phyloP scores from a whole-genome alignment of 1,140 invertebrate genomes.

The Eurosta solidaginis region DNA sequence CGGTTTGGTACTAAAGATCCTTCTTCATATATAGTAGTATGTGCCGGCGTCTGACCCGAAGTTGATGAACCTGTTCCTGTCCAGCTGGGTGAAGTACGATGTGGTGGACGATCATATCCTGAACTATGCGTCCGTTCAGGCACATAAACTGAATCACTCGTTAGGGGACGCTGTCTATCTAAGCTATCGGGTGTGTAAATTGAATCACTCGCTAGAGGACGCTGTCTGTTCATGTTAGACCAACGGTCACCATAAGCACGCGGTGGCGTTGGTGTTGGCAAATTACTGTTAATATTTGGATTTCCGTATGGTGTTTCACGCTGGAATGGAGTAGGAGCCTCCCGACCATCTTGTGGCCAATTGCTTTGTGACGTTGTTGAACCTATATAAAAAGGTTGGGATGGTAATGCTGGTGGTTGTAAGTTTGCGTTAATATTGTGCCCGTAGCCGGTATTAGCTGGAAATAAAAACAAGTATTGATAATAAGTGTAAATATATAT shows the following conservation, averaged over 20 bases:
- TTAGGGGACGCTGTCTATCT: not conserved
- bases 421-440: not conserved
- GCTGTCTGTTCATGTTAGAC: slow-evolving; percentile 50
- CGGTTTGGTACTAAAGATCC: slow-evolving; percentile 52
- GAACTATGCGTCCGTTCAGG: not conserved
- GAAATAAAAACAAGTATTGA: too few relatives aligned
- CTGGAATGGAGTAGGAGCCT: not conserved
- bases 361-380: not conserved
- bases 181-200: slow-evolving; percentile 29
- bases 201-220: slow-evolving; percentile 35
- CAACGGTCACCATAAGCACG: slow-evolving; percentile 43
- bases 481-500: too few relatives aligned
- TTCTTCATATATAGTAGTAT: slow-evolving; percentile 47
- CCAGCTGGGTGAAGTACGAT: slow-evolving; percentile 32
- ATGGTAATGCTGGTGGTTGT: not conserved
- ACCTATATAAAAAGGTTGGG: not conserved
- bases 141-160: too few relatives aligned
- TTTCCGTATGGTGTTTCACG: slow-evolving; percentile 36
- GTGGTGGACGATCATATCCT: not conserved
- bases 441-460: not conserved
- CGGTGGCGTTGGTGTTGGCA: not conserved
- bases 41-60: slow-evolving; percentile 36
- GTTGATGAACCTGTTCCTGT: slow-evolving; percentile 38
- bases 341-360: not conserved
- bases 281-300: not conserved